Base-by-base conservation (phyloP, 1,140 invertebrate genomes). In the Druon quercuslanigerum region DNA sequence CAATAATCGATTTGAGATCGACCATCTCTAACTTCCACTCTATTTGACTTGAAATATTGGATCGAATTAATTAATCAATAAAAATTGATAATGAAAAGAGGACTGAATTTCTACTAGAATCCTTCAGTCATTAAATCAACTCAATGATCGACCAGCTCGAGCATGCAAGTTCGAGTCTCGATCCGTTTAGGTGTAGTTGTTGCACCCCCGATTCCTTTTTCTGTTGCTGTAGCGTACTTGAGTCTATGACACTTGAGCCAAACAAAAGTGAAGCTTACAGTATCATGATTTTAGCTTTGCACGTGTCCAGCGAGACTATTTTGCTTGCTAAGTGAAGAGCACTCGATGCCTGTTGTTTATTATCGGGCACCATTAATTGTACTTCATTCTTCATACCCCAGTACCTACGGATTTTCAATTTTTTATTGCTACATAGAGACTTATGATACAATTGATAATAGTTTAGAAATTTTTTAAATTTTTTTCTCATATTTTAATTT, bases 261-360 rank as follows among this genome's bases (percentile, higher is more conserved):
- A 87, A 88, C 86, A 87, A 90, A 85, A 86, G 85, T 81, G 78
- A 78, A 83, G 79, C 84, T 85, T 86, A 86, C 82, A 84, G 85
- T 87, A 91, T 90, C 88, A 89, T 90, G 89, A 91, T 90, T 89
- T 91, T 89, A 89, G 86, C 82, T 84, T 87, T 73, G 87, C 90
- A 91, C 90, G 90, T 91, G 90, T 84, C 86, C 75, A 79, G 76
- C 83, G 83, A 74, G 79, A 81, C 73, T 77, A 84, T 89, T 84
- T 84, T 88, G 87, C 89, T 89, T 88, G 84, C 78, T 86, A 88
- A 87, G 83, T 76, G 83, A 85, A 86, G 83, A 78, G 82, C 80
- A 81, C 83, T 87, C 82, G 79, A 85, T 81, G 76, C 56, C 72
- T 72, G 60, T 86, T 84, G 82, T 87, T 88, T 88, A 86, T 87